Evolutionary conservation across 2,113 vertebrate species (phyloP), one percentile per base, ranked within the genome.

Genomic region (Morone chrysops): DNA sequence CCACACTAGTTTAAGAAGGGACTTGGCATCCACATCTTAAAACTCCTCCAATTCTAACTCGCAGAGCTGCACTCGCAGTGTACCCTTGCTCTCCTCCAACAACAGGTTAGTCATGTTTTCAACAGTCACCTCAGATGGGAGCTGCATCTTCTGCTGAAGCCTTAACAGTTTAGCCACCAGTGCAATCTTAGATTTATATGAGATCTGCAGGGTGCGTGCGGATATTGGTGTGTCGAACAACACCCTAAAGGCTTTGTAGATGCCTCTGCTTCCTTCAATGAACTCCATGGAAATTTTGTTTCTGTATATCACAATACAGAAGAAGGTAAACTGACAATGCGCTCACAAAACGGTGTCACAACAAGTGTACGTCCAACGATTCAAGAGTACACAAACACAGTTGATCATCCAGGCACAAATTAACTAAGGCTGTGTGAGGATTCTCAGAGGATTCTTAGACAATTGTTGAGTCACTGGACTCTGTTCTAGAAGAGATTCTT

Each of bases 231-330:
- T 31, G 31, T 31, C 31, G 31, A 31, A 31, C 31, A 31, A 31
- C 31, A 31, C 31, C 31, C 31, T 31, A 4, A 31, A 3, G 31
- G 31, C 31, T 31, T 31, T 31, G 31, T 31, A 31, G 31, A 31
- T 31, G 31, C 31, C 31, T 31, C 31, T 31, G 31, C 31, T 31
- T 31, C 31, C 31, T 31, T 31, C 31, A 31, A 31, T 31, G 31
- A 31, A 31, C 31, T 31, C 31, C 31, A 31, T 31, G 31, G 31
- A 31, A 31, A 41, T 41, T 9, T 40, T n/a, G 38, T 17, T 75
- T 8, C 45, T 81, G 8, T 50, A 43, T 74, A 74, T 60, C 10
- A 43, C 31, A 59, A 66, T 57, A 16, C 9, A 45, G 22, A 67
- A 60, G 8, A 66, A 13, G 31, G 8, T 14, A 18, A 8, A 25